Percentiles rank a stretch among this genome's conserved stretches.
Conservation (phyloP, 2,888 invertebrate genomes). For the Drosophila longiperda region DNA sequence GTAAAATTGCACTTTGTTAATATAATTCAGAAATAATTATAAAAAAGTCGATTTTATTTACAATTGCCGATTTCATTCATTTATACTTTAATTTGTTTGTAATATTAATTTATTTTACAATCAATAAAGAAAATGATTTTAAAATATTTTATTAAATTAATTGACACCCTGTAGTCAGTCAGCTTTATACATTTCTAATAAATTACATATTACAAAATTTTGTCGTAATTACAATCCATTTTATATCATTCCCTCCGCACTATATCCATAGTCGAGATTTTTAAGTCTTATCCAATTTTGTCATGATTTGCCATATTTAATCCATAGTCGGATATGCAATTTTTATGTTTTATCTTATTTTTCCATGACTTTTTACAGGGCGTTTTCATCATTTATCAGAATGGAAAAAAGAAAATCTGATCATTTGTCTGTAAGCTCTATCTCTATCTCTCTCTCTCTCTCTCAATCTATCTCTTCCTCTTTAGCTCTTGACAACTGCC, state of each 20-base stretch:
- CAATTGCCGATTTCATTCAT: not conserved
- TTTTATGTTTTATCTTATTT: not conserved
- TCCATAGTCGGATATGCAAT: not conserved
- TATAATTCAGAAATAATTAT: not conserved
- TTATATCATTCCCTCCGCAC: too few relatives aligned
- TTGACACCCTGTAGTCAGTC: not conserved
- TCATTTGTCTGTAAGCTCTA: conserved; percentile 46
- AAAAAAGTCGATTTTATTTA: not conserved
- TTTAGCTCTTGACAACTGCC: not conserved
- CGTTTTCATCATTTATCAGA: conserved; percentile 30
- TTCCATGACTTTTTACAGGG: not conserved
- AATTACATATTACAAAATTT: not conserved
- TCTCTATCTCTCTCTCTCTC: not conserved
- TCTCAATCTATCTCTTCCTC: not conserved
- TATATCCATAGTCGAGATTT: not conserved
- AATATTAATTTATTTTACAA: too few relatives aligned
- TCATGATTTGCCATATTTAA: not conserved
- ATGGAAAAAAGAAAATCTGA: conserved; percentile 12
- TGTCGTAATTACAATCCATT: not conserved
- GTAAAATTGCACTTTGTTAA: not conserved
- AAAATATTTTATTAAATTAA: not conserved
- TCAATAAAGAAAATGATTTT: not conserved
- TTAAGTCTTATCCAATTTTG: not conserved
- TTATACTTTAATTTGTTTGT: not conserved
- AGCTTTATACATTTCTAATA: not conserved